Evolutionary conservation across 2,888 invertebrate genomes (phyloP), one percentile per base, ranked within the genome.

Genomic region (Tinea semifulvella): DNA sequence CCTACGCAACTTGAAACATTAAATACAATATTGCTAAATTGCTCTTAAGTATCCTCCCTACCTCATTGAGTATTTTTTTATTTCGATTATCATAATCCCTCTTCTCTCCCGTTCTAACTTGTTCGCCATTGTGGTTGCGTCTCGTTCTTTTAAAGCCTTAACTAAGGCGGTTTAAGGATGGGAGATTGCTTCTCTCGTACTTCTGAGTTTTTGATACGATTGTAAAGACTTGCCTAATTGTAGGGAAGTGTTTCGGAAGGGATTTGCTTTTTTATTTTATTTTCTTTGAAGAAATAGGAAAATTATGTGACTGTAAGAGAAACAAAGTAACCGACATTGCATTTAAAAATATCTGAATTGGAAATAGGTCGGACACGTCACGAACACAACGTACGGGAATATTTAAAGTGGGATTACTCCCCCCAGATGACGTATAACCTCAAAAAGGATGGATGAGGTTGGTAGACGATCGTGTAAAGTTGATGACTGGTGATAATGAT

Each of bases 21-120:
- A 77, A 77, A 75, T 74, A 76, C 76, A 75, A 72, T 77, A 76
- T 76, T 75, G 74, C 70, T 66, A 76, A 77, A 77, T 77, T 75
- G 74, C 68, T 73, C 63, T 67, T 76, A 77, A 76, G 74, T 66
- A 75, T 67, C 56, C 43, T 28, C 56, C 69, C 73, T 66, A 75
- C 73, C 75, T 75, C 71, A 72, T 69, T 65, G 65, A 59, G 61
- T 63, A 72, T 72, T 76, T 76, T 39, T 49, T 74, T 74, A 70
- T 70, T 61, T 65, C 73, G 70, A 77, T 74, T 73, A 70, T 61
- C 75, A 77, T 77, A 77, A 77, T 73, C 77, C 68, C 57, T 52
- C 51, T 51, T 48, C 50, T 48, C 55, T 73, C 68, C 58, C 65
- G 50, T 48, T 73, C 62, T 8, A 49, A 40, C 63, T 13, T 13